These are phyloP conservation scores for Ficedula albicollis DNA, from an alignment of 2,797 vertebrate species.

Conservation along the genomic window DNA sequence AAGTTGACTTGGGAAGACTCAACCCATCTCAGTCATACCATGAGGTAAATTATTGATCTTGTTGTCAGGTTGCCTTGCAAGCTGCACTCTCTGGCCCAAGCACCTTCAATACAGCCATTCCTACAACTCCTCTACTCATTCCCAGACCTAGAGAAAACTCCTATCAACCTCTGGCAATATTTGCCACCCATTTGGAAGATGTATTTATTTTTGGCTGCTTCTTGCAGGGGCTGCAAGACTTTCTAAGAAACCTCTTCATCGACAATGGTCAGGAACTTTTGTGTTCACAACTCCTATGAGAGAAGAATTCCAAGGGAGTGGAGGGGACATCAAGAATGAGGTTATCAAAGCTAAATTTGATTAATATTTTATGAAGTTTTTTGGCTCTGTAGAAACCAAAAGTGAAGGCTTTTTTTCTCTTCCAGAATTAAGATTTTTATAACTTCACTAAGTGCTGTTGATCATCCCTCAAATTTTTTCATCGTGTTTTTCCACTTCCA, in stretches of 20 bases:
- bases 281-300: neutral
- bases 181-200: neutral
- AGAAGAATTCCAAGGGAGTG: neutral
- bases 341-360: neutral
- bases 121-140: neutral
- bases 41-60: constrained; percentile 43
- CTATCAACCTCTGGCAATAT: neutral
- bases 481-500: fast-evolving
- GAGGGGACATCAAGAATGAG: neutral
- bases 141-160: neutral
- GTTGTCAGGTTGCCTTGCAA: neutral
- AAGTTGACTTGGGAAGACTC: constrained; percentile 54
- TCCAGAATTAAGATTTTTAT: constrained; percentile 27
- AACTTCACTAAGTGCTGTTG: neutral
- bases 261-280: neutral
- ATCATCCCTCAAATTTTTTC: neutral
- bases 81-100: neutral
- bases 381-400: neutral
- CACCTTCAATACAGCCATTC: neutral
- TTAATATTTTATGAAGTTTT: neutral
- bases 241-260: neutral
- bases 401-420: neutral
- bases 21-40: neutral
- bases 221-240: neutral
- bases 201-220: neutral